These are phyloP conservation scores for Monomorium pharaonis DNA, from an alignment of 1,140 invertebrate genomes.

Conservation along the genomic window DNA sequence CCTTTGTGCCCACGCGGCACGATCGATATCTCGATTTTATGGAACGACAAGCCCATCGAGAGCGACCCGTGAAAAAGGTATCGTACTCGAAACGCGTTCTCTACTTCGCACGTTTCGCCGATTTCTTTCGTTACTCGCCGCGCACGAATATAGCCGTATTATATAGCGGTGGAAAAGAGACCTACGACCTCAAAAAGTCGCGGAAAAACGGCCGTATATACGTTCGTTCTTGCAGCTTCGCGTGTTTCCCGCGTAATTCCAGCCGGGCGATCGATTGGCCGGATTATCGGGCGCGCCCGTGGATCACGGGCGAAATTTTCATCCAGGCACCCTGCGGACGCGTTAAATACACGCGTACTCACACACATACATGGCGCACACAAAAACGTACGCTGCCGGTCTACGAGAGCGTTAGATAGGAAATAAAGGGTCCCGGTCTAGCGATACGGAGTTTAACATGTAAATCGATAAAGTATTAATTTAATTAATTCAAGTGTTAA, in stretches of 20 bases:
- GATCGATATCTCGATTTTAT: constrained; percentile 54
- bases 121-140: constrained; percentile 23
- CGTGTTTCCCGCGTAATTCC: not conserved
- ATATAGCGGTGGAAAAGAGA: not conserved
- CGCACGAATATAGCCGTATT: not conserved
- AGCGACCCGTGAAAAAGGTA: constrained; percentile 15
- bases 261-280: not conserved
- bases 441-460: constrained; percentile 48
- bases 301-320: not conserved
- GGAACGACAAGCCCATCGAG: not conserved
- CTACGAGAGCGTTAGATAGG: constrained; percentile 57
- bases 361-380: constrained; percentile 15
- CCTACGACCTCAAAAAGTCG: not conserved
- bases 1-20: constrained; percentile 26
- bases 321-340: constrained; percentile 8
- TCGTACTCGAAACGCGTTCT: constrained; percentile 14
- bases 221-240: not conserved
- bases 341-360: not conserved
- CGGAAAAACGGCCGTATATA: not conserved
- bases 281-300: not conserved
- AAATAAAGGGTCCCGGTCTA: constrained; percentile 24
- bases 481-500: constrained; percentile 60
- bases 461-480: constrained; percentile 60
- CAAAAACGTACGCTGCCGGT: constrained; percentile 50
- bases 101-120: constrained; percentile 22